phyloP scores from a whole-genome alignment of 37 sponge, comb jelly and placozoan genomes.

The Axinella damicornis region DNA sequence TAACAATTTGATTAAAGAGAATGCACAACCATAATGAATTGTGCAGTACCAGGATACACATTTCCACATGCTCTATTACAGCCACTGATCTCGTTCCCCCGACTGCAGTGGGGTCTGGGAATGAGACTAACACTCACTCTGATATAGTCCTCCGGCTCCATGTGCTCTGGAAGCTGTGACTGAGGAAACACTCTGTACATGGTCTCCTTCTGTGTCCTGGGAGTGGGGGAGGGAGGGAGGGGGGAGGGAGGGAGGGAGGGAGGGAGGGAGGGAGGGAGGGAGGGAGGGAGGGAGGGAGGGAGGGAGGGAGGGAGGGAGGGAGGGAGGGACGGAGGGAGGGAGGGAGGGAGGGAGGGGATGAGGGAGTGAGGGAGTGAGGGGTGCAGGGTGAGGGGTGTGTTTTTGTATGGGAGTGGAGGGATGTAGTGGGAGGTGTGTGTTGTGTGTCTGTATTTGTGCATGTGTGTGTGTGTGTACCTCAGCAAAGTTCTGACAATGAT shows the following conservation, averaged over 20 bases:
- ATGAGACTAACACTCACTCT: conserved; percentile 25
- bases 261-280: neutral
- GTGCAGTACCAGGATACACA: no score
- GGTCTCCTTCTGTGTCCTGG: conserved; percentile 55
- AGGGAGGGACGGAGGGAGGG: no score
- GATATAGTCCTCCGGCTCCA: conserved; percentile 46
- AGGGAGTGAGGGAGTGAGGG: no score
- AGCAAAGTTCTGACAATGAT: conserved; percentile 23
- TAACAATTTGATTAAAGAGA: neutral
- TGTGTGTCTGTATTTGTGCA: neutral
- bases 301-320: no score
- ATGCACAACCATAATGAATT: no score
- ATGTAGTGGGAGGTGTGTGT: neutral
- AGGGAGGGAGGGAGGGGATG: no score
- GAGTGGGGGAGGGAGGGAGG: neutral
- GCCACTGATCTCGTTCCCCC: no score
- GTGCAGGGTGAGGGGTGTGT: neutral
- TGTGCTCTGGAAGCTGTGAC: conserved; percentile 17
- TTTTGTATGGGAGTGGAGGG: no score
- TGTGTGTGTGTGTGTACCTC: conserved; percentile 14
- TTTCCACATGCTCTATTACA: no score
- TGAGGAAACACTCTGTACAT: conserved; percentile 35
- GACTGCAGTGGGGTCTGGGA: no score
- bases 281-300: neutral
- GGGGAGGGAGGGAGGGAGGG: neutral